These are phyloP conservation scores for Apaloderma vittatum DNA, from an alignment of 2,113 vertebrate genomes.

Conservation along the genomic window DNA sequence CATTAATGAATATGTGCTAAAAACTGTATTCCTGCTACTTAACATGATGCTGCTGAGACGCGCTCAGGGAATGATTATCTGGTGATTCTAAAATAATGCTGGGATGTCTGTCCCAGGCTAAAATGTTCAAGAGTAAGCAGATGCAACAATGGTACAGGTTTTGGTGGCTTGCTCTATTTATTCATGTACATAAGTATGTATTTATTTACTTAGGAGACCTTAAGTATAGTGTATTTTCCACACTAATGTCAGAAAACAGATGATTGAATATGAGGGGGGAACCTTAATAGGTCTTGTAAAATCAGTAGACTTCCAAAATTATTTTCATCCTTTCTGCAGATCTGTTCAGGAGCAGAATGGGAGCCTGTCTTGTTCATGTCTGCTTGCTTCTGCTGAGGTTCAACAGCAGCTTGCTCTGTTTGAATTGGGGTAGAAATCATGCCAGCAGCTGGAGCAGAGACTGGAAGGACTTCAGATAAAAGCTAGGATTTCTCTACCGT, in stretches of 20 bases:
- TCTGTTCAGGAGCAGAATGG: accelerated
- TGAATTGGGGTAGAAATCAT: not conserved
- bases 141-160: not conserved
- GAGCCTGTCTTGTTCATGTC: not conserved
- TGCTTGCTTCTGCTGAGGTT: not conserved
- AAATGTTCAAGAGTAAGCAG: not conserved
- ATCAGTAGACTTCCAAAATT: not conserved
- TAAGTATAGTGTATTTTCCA: not conserved
- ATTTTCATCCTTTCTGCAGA: not conserved
- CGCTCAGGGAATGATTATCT: not conserved
- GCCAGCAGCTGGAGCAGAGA: not conserved
- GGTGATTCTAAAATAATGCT: not conserved
- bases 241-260: not conserved
- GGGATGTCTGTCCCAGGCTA: accelerated
- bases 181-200: too few species aligned
- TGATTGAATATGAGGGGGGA: not conserved
- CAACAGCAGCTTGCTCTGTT: not conserved
- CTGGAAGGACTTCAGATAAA: not conserved
- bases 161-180: too few species aligned
- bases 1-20: not conserved
- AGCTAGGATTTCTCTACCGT: not conserved
- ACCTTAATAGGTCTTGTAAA: not conserved
- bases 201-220: too few species aligned
- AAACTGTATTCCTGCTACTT: not conserved
- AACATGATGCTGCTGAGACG: not conserved